Evolutionary conservation across 2,888 invertebrate genomes (phyloP).

Genomic region (Sesia bembeciformis): DNA sequence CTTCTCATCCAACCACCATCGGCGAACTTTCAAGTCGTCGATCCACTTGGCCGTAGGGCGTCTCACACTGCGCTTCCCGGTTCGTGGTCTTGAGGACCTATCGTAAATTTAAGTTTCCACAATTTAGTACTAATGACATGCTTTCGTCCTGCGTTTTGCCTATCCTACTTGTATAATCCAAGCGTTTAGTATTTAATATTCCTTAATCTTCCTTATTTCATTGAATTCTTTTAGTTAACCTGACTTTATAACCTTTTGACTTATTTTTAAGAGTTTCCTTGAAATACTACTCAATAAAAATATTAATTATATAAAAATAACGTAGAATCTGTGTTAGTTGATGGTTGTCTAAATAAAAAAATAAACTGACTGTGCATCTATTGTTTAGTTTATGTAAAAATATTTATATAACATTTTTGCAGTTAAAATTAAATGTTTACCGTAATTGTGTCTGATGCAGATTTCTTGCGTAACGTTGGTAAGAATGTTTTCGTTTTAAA

Average conservation of each 20-base stretch:
- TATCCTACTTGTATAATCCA: background rate
- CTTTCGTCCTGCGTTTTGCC: background rate
- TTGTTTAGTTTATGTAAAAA: conserved; percentile 28
- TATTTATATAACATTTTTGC: conserved; percentile 28
- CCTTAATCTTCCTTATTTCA: too few relatives aligned
- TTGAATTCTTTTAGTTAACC: too few relatives aligned
- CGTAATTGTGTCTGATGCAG: conserved; percentile 31
- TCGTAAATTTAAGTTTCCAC: too few relatives aligned
- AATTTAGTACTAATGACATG: too few relatives aligned
- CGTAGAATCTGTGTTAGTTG: conserved; percentile 45
- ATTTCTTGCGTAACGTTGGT: conserved; percentile 13
- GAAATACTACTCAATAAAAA: conserved; percentile 1
- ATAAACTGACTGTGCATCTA: conserved; percentile 28
- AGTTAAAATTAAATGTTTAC: conserved; percentile 38
- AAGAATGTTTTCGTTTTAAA: conserved; percentile 1
- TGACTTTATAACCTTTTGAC: background rate
- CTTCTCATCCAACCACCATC: too few relatives aligned
- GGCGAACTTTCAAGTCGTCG: too few relatives aligned
- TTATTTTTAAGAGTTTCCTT: conserved; percentile 4
- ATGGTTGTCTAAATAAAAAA: conserved; percentile 40
- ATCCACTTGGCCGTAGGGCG: too few relatives aligned
- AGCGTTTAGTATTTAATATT: too few relatives aligned
- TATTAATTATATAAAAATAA: conserved; percentile 14
- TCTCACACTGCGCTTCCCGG: too few relatives aligned
- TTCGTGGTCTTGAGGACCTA: too few relatives aligned